phyloP scores from a whole-genome alignment of 2,113 vertebrate species.

The Apteryx mantelli region DNA sequence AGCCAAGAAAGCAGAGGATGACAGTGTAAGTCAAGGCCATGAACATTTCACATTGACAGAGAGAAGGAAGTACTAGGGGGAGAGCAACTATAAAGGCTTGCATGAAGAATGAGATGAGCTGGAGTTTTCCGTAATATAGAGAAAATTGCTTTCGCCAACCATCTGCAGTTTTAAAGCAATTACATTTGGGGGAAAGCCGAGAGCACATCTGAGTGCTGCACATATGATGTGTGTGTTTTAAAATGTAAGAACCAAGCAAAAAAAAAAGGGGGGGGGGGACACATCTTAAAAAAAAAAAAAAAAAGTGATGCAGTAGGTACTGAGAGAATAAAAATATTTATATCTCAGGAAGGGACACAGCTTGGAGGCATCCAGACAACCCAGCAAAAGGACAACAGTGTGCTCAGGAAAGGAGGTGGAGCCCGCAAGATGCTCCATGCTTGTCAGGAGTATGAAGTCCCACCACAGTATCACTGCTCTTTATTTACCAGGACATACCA shows the following conservation, averaged over 20 bases:
- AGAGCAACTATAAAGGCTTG: background rate
- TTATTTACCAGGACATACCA: too few species aligned
- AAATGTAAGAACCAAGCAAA: slow-evolving; percentile 15
- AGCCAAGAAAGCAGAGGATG: rapidly evolving
- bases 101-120: slow-evolving; percentile 10
- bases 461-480: too few species aligned
- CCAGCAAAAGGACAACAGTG: background rate
- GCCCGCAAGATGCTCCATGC: too few species aligned
- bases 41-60: background rate
- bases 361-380: background rate
- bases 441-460: too few species aligned
- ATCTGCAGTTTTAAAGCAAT: slow-evolving; percentile 76
- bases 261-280: background rate
- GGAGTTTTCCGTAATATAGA: slow-evolving; percentile 61
- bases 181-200: slow-evolving; percentile 67
- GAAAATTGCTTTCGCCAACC: slow-evolving; percentile 75
- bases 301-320: slow-evolving; percentile 15
- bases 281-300: slow-evolving; percentile 1
- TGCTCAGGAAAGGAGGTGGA: background rate
- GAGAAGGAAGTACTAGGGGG: background rate
- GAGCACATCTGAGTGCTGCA: slow-evolving; percentile 23
- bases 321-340: slow-evolving; percentile 56
- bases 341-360: background rate
- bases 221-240: background rate
- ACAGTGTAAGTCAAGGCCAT: background rate